Evolutionary conservation across 2,888 invertebrate species (phyloP), one percentile per base, ranked within the genome.

Genomic region (Holacanthella duospinosa): DNA sequence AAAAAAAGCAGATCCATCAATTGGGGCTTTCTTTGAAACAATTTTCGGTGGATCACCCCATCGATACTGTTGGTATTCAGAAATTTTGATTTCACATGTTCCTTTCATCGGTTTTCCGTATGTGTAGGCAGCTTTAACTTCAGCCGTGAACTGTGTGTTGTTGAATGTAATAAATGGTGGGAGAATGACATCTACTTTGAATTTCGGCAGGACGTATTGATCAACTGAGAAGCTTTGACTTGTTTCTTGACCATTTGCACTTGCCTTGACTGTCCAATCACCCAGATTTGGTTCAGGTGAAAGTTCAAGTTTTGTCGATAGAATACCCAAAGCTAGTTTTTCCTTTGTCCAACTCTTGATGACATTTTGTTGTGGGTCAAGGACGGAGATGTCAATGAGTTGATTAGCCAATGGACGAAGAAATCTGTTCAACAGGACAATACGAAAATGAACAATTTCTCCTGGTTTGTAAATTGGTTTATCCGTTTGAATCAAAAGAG

Each of bases 121-220:
- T 1, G 64, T 64, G 81, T 82, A 92, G 88, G 86, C 88, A 21
- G 93, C 88, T 60, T 86, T 84, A 2, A 96, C 83, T 27, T 88
- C 86, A 25, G 88, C 87, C 21, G 82, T 82, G 55, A 95, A 82
- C 64, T 85, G 83, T 54, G 86, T 86, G 61, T 91, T 89, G 68
- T 85, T 84, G 75, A 89, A 87, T 1, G 91, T 86, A 2, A 87
- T 83, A 77, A 91, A 90, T 60, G 87, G 83, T 0, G 90, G 88
- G 29, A 91, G 83, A 25, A 26, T 44, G 65, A 96, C 84, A 29
- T 83, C 83, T 64, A 96, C 89, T 75, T 93, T 86, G 77, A 93
- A 96, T 76, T 93, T 94, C 0, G 96, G 96, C 70, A 92, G 79
- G 63, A 95, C 88, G 74, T 92, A 93, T 78, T 93, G 89, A 4